phyloP scores from a whole-genome alignment of 2,113 vertebrate species.

The Macroglossus sobrinus region DNA sequence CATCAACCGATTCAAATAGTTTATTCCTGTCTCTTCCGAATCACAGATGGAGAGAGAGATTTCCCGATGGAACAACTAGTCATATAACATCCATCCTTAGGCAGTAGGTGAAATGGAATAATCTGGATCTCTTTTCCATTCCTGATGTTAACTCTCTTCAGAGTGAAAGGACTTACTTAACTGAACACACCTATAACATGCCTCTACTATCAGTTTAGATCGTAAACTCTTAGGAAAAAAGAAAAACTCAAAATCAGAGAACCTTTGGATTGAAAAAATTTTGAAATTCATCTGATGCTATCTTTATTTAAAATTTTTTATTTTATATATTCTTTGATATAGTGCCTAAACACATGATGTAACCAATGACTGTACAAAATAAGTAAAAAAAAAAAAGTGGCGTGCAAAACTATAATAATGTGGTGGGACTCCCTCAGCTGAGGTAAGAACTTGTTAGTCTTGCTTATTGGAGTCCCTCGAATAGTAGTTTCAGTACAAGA shows the following conservation, averaged over 20 bases:
- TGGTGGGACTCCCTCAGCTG: not conserved
- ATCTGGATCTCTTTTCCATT: not conserved
- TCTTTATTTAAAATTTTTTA: not conserved
- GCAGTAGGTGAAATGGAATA: not conserved
- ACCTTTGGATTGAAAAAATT: not conserved
- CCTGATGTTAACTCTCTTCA: not conserved
- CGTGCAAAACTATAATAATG: not conserved
- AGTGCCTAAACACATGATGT: not conserved
- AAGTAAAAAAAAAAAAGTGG: not conserved
- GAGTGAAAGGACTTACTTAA: not conserved
- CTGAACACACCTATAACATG: not conserved
- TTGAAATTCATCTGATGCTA: not conserved
- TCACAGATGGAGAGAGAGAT: not conserved
- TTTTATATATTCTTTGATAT: not conserved
- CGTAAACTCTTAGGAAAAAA: not conserved
- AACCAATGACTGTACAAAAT: not conserved
- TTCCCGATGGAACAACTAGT: not conserved
- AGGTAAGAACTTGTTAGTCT: not conserved
- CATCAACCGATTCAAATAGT: not conserved
- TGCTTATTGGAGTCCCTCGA: not conserved
- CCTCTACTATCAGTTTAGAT: not conserved
- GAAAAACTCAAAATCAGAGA: conserved; percentile 3
- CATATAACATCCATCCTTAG: not conserved
- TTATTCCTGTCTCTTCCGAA: not conserved
- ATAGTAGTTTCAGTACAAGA: not conserved